Base-by-base conservation (phyloP, 2,888 invertebrate species). In the Leptinotarsa haldemani region DNA sequence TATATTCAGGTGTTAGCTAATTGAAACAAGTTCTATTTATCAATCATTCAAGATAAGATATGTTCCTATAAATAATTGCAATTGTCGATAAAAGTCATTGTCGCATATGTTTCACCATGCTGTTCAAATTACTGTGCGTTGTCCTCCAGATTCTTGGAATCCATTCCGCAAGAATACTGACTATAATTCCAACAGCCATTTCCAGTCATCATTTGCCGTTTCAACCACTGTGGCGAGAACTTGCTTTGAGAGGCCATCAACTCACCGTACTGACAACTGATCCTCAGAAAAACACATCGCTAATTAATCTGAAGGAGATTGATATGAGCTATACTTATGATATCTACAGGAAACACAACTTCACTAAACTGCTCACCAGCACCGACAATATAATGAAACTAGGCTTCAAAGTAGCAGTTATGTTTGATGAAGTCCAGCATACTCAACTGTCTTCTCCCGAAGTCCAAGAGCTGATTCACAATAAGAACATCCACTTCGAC, bases 131-230 rank as follows among this genome's bases (percentile, higher is more conserved):
- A 30, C 15, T 56, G n/a, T n/a, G 53, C 18, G 13, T 56, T 3
- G n/a, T 30, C 18, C 7, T 67, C 0, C 58, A 61, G 22, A 16
- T 70, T 5, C 13, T 73, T 3, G 20, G 48, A 18, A 47, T 64
- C n/a, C 47, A 72, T 4, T 58, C 69, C 69, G 81, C 80, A 2
- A 78, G 70, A 40, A 83, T 83, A 66, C 67, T 83, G 9, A 80
- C 76, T 1, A 74, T 81, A 2, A 74, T 82, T 16, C 81, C 83
- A 0, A 74, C 78, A 2, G 79, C 83, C 2, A 79, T 79, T 7
- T 82, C 74, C 74, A 90, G 90, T 78, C 90, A 90, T 76, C 90
- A 90, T 80, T 81, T 87, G 0, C 86, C 88, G 0, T 89, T 86
- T 81, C 86, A 85, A 63, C 85, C 87, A 5, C 80, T 90, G 46